A percentile compares a stretch with the other conserved stretches of the same genome.
These are phyloP conservation scores for Sterrhoptilus dennistouni DNA, from an alignment of 2,113 vertebrate species.

Conservation along the genomic window DNA sequence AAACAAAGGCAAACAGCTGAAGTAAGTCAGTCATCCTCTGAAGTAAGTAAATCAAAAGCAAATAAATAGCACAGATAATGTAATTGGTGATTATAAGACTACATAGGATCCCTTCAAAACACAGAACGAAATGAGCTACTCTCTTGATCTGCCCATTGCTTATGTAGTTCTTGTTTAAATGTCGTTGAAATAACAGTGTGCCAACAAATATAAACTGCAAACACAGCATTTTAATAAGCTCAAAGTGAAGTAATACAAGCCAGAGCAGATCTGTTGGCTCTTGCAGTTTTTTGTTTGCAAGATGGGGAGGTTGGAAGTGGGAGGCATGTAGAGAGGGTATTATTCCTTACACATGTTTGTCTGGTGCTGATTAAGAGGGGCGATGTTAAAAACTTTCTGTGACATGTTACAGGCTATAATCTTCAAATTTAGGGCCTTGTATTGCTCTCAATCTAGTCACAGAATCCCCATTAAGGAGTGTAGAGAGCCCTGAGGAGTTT, in stretches of 20 bases:
- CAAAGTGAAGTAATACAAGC: constrained; percentile 52
- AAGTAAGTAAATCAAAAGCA: constrained; percentile 10
- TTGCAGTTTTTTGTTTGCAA: constrained; percentile 20
- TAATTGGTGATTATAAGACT: neutral
- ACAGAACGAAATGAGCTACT: neutral
- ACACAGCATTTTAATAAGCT: constrained; percentile 51
- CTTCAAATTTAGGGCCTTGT: constrained; percentile 3
- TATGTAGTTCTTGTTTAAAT: constrained; percentile 17
- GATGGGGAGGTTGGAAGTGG: neutral
- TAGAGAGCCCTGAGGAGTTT: neutral
- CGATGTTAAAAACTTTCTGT: neutral
- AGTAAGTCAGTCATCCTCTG: neutral
- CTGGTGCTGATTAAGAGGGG: constrained; percentile 22
- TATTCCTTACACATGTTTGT: constrained; percentile 25
- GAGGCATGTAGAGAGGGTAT: neutral
- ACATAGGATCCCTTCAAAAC: neutral
- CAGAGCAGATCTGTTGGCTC: constrained; percentile 39
- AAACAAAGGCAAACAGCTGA: neutral
- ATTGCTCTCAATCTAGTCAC: neutral
- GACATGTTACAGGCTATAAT: neutral
- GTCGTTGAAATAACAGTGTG: neutral
- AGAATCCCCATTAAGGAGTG: neutral
- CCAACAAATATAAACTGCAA: constrained; percentile 53
- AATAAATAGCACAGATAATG: neutral
- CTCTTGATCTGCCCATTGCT: neutral